Conservation (phyloP, 2,888 invertebrate species). For the Lasiommata megera region DNA sequence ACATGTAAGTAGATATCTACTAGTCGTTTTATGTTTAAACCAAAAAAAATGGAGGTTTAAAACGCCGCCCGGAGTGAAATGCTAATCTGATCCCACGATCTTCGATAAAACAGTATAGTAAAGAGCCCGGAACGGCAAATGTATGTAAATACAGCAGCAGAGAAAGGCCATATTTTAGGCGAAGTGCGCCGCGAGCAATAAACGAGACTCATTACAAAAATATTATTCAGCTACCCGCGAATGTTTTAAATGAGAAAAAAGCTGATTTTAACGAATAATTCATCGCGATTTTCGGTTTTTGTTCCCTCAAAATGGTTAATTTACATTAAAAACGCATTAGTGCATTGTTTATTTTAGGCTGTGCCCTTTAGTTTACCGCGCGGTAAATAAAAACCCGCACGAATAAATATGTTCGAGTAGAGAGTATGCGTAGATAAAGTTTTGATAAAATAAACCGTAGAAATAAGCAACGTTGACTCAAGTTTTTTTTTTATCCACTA, state of each 20-base stretch:
- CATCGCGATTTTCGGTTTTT: conserved; percentile 16
- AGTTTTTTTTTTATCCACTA: no score
- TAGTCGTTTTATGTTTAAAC: conserved; percentile 11
- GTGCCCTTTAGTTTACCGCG: no score
- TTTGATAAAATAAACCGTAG: no score
- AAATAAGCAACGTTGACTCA: no score
- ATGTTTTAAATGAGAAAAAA: conserved; percentile 39
- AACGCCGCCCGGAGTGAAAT: conserved; percentile 27
- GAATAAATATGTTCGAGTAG: no score
- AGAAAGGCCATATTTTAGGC: conserved; percentile 38
- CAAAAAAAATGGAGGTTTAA: conserved; percentile 17
- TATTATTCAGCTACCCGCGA: conserved; percentile 42
- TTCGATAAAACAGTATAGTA: conserved; percentile 40
- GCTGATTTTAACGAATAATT: conserved; percentile 30
- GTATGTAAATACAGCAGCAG: conserved; percentile 38
- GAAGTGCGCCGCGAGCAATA: conserved; percentile 39
- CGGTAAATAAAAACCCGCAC: no score
- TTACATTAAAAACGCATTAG: conserved; percentile 13
- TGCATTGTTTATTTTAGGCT: neutral
- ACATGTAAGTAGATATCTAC: neutral
- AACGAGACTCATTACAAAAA: conserved; percentile 42
- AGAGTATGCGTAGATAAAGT: no score
- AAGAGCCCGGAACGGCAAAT: conserved; percentile 38
- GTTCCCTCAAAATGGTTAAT: conserved; percentile 17
- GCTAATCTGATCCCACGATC: conserved; percentile 38